Conservation (phyloP, 2,888 invertebrate genomes). For the Euplexia lucipara region DNA sequence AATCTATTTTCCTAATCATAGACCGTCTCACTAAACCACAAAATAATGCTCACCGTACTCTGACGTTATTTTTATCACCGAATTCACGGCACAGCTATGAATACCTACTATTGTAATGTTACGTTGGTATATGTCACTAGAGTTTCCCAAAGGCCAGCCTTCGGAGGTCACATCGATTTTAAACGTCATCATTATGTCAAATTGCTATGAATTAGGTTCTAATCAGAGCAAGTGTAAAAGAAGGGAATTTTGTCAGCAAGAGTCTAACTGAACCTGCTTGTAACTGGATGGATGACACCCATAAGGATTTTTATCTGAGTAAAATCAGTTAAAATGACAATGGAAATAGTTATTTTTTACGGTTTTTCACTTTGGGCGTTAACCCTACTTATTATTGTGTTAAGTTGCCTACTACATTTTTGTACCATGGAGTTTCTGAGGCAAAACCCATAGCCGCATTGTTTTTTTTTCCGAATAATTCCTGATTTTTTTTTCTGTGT, state of each 20-base stretch:
- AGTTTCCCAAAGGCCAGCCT: constrained; percentile 73
- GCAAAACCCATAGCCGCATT: not conserved
- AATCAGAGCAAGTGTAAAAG: no score
- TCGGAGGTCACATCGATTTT: constrained; percentile 35
- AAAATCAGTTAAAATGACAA: not conserved
- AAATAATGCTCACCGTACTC: constrained; percentile 44
- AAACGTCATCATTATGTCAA: constrained; percentile 50
- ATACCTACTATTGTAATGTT: constrained; percentile 61
- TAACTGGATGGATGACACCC: no score
- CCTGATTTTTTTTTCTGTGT: no score
- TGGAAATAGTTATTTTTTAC: not conserved
- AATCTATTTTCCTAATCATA: not conserved
- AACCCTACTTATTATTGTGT: not conserved
- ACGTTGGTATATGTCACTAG: constrained; percentile 55
- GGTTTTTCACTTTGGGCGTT: constrained; percentile 18
- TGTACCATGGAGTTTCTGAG: not conserved
- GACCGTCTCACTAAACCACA: constrained; percentile 24
- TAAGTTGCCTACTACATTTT: not conserved
- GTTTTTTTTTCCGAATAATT: no score
- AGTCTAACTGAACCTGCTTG: no score
- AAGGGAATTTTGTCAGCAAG: no score
- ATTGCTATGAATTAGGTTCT: not conserved
- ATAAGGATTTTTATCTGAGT: no score
- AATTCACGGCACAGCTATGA: constrained; percentile 70
- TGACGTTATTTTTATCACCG: constrained; percentile 62